Evolutionary conservation across 1,140 invertebrate species (phyloP).

Genomic region (Bombus balteatus): DNA sequence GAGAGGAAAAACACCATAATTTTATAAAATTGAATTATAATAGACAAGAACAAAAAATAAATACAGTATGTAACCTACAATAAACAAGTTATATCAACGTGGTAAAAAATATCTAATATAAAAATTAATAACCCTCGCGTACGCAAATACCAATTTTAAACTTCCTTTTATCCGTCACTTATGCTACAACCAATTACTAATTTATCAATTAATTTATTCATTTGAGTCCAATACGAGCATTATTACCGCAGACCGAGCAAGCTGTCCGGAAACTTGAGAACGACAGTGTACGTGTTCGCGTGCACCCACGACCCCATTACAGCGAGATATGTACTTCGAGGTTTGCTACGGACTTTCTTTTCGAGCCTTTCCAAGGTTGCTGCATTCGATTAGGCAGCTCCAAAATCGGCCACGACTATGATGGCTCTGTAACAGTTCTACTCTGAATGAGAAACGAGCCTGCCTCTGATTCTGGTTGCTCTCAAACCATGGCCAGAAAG

Average conservation of each 20-base stretch:
- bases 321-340: slow-evolving; percentile 23
- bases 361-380: slow-evolving; percentile 35
- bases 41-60: too few relatives aligned
- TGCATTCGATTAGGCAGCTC: slow-evolving; percentile 29
- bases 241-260: background rate
- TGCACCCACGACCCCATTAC: slow-evolving; percentile 15
- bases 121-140: too few relatives aligned
- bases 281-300: background rate
- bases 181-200: too few relatives aligned
- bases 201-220: too few relatives aligned
- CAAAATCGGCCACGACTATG: background rate
- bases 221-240: too few relatives aligned
- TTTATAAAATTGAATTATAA: too few relatives aligned
- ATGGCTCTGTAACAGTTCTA: background rate
- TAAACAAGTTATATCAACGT: too few relatives aligned
- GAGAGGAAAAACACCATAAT: too few relatives aligned
- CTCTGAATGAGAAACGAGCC: background rate
- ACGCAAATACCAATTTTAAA: too few relatives aligned
- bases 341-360: slow-evolving; percentile 18
- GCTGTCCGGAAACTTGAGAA: background rate
- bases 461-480: background rate
- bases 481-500: background rate
- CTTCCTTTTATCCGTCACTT: too few relatives aligned
- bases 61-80: too few relatives aligned
- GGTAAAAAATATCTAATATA: too few relatives aligned